Conservation (phyloP, 2,113 vertebrate species). For the Scolopax mira region DNA sequence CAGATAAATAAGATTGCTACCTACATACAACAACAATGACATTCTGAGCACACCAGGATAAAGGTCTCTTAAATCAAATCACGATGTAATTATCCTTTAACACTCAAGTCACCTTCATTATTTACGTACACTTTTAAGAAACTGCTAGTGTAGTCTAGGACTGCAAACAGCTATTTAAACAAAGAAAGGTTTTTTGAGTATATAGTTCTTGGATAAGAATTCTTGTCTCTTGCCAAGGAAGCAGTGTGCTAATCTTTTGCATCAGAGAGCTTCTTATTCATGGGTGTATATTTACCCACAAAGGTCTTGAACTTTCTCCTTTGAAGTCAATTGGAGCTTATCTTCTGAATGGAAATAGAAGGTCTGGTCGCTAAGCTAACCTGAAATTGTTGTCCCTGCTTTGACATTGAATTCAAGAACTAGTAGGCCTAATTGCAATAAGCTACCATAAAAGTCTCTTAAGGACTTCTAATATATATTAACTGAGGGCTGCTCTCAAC, state of each 20-base stretch:
- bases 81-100: neutral
- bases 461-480: neutral
- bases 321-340: neutral
- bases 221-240: neutral
- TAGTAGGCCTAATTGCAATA: neutral
- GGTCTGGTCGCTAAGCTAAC: neutral
- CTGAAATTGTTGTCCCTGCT: neutral
- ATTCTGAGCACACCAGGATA: neutral
- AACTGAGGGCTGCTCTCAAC: neutral
- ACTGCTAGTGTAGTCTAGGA: neutral
- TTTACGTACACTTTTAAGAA: neutral
- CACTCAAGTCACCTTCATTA: neutral
- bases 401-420: neutral
- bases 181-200: neutral
- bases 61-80: constrained; percentile 4
- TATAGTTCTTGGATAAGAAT: neutral
- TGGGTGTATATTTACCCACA: neutral
- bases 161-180: neutral
- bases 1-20: neutral
- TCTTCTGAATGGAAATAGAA: neutral
- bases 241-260: neutral
- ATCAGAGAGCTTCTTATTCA: neutral
- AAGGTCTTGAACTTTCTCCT: neutral
- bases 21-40: neutral
- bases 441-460: neutral